Conservation (phyloP, 2,797 vertebrate species). For the Rhinogobio ventralis region DNA sequence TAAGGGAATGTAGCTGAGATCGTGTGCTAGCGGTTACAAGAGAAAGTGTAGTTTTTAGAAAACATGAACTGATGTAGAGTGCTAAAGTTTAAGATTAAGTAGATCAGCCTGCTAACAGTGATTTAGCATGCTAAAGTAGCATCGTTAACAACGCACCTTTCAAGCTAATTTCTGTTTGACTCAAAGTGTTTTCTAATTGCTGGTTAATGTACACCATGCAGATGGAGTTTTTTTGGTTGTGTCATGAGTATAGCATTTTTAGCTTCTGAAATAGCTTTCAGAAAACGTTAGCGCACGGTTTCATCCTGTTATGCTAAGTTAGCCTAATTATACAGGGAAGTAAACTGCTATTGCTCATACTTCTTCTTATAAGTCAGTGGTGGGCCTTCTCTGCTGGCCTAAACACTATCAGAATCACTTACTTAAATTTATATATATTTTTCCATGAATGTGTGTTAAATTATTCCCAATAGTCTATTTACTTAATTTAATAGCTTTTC, state of each 20-base stretch:
- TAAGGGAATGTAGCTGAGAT: constrained; percentile 2
- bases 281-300: not conserved
- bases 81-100: not conserved
- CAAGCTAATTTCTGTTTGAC: too few relatives aligned
- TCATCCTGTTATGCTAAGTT: not conserved
- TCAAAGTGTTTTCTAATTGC: not conserved
- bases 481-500: too few relatives aligned
- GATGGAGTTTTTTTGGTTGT: not conserved
- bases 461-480: too few relatives aligned
- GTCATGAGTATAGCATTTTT: not conserved
- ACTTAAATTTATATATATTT: too few relatives aligned
- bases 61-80: not conserved
- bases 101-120: not conserved
- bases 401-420: too few relatives aligned
- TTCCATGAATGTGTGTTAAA: too few relatives aligned
- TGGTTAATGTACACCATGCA: not conserved
- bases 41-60: not conserved
- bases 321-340: not conserved
- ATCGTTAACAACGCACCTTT: not conserved
- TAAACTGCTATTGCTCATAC: not conserved
- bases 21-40: not conserved
- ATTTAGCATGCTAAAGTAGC: not conserved
- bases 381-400: too few relatives aligned
- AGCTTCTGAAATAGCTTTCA: too few relatives aligned
- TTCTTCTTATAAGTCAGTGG: too few relatives aligned